Evolutionary conservation across 1,140 invertebrate genomes (phyloP), one percentile per base, ranked within the genome.

Genomic region (Cecropterus lyciades): DNA sequence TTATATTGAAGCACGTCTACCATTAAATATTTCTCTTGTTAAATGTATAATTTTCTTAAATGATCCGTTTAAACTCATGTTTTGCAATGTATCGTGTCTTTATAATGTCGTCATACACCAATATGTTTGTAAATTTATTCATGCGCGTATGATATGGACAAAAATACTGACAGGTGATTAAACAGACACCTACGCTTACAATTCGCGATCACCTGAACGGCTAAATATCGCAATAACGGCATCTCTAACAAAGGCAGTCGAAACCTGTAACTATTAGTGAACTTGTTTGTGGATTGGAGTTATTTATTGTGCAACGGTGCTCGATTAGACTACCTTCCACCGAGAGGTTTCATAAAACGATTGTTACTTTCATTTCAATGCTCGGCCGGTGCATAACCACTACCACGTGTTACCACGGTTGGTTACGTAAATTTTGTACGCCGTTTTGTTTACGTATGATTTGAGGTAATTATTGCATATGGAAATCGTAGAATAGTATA

Each of bases 301-400:
- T 69, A 69, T 69, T 79, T 77, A 79, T 90, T 90, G 87, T 81
- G 85, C 77, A 89, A 87, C 69, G 69, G 57, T 56, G 66, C 67
- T 72, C 74, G 80, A 81, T 87, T 82, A 77, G 84, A 78, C 83
- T 85, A 81, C 79, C 84, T 83, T 80, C 79, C 71, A 79, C 56
- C 63, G 75, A 85, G 84, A 86, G 72, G 80, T 87, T 88, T 86
- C 82, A 90, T 88, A 86, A 79, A 82, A 79, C 79, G 79, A 82
- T 85, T 86, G 84, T 83, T 89, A 85, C 86, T 89, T 91, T 91
- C 88, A 80, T 89, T 88, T 84, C 79, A 78, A 77, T 71, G 52
- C 65, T 52, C 24, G 68, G 67, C 43, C 66, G 65, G 59, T 77
- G 75, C 75, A 79, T 75, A 78, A 82, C 67, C 70, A 69, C 74